These are phyloP conservation scores for Eledona agricola DNA, from an alignment of 2,888 invertebrate genomes.

Conservation along the genomic window DNA sequence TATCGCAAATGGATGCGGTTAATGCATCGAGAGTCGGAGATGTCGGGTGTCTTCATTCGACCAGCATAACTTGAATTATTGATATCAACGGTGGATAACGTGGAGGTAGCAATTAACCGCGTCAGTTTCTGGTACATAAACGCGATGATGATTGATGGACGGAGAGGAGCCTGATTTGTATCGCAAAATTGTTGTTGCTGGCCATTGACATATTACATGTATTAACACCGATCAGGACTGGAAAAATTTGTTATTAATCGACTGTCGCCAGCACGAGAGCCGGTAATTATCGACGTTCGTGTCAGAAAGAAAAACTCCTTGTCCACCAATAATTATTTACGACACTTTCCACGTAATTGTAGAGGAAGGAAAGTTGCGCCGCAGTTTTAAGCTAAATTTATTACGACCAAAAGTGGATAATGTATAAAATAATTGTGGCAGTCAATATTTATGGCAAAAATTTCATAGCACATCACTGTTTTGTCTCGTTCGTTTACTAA, in stretches of 20 bases:
- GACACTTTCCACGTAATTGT: too few species aligned
- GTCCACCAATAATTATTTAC: too few species aligned
- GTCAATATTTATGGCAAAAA: too few species aligned
- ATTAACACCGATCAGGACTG: background rate
- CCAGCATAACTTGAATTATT: slow-evolving; percentile 30
- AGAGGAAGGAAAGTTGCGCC: too few species aligned
- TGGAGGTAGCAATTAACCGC: slow-evolving; percentile 35
- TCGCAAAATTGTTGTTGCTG: slow-evolving; percentile 41
- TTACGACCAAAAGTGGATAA: too few species aligned
- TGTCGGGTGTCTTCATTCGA: slow-evolving; percentile 20
- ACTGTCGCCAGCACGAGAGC: slow-evolving; percentile 11
- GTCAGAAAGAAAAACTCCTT: too few species aligned
- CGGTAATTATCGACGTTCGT: slow-evolving; percentile 15
- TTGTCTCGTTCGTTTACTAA: too few species aligned
- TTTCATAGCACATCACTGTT: too few species aligned
- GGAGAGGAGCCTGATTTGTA: slow-evolving; percentile 37
- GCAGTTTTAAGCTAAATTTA: too few species aligned
- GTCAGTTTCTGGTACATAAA: slow-evolving; percentile 40
- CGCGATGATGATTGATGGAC: slow-evolving; percentile 45
- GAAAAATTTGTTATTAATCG: slow-evolving; percentile 23
- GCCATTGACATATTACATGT: slow-evolving; percentile 30
- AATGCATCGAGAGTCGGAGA: too few species aligned
- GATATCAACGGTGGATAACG: slow-evolving; percentile 33
- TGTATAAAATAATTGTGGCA: too few species aligned
- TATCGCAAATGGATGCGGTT: too few species aligned